Evolutionary conservation across 2,113 vertebrate species (phyloP).

Genomic region (Dipodomys merriami): DNA sequence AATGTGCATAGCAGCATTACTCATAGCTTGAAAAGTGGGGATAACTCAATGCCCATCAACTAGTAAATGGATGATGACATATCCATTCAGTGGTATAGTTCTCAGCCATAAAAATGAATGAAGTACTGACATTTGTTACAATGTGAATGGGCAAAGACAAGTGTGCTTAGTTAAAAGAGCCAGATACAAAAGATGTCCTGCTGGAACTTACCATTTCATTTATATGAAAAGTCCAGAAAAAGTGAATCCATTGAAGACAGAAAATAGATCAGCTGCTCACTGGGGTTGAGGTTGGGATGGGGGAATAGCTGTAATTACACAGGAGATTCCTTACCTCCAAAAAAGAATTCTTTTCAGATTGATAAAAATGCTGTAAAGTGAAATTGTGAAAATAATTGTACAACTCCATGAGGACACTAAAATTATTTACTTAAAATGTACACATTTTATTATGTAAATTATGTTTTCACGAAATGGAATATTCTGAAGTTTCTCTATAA

Average conservation of each 20-base stretch:
- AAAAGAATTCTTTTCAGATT: background rate
- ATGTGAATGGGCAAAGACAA: background rate
- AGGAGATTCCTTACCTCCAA: background rate
- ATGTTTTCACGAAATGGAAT: background rate
- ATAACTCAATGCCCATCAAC: background rate
- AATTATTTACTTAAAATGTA: background rate
- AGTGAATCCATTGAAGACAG: background rate
- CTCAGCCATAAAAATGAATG: background rate
- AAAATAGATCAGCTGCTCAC: background rate
- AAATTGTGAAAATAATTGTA: background rate
- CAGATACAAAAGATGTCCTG: background rate
- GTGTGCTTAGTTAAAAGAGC: background rate
- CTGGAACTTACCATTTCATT: background rate
- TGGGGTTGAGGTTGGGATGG: background rate
- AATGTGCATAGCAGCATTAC: background rate
- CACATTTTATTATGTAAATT: slow-evolving; percentile 1
- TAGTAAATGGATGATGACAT: background rate
- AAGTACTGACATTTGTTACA: background rate
- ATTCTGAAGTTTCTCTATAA: background rate
- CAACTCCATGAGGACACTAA: background rate
- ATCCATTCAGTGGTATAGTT: background rate
- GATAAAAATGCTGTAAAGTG: background rate
- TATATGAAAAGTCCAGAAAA: slow-evolving; percentile 24
- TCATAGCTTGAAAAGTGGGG: slow-evolving; percentile 4
- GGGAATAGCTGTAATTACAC: background rate